phyloP scores from a whole-genome alignment of 1,140 invertebrate genomes.

The Panagrolaimus sp. region DNA sequence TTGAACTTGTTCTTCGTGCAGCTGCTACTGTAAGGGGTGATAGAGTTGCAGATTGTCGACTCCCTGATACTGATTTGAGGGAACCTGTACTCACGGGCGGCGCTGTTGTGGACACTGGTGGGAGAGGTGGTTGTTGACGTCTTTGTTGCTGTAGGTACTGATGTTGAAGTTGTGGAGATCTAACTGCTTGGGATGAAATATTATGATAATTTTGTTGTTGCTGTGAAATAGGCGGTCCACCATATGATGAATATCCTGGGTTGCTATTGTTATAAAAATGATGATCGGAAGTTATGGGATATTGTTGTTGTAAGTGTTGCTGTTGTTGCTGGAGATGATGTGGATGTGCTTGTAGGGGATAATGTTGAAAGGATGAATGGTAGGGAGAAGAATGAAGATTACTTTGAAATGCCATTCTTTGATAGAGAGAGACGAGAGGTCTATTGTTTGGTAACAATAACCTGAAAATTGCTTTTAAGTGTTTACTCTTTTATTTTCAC shows the following conservation, averaged over 20 bases:
- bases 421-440: no score
- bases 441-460: no score
- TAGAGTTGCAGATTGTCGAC: no score
- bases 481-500: no score
- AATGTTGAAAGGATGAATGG: not conserved
- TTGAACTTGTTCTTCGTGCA: no score
- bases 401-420: no score
- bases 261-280: not conserved
- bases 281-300: not conserved
- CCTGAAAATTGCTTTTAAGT: no score
- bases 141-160: not conserved
- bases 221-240: not conserved
- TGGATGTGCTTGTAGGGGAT: not conserved
- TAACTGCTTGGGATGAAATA: no score
- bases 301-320: no score
- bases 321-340: no score
- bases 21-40: no score
- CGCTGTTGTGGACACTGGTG: not conserved
- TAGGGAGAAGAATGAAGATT: not conserved
- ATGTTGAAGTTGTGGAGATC: no score
- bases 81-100: not conserved
- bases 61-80: not conserved
- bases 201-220: not conserved
- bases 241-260: not conserved
- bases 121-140: not conserved